phyloP scores from a whole-genome alignment of 23 tunicate genomes.

The Diplosoma virens region DNA sequence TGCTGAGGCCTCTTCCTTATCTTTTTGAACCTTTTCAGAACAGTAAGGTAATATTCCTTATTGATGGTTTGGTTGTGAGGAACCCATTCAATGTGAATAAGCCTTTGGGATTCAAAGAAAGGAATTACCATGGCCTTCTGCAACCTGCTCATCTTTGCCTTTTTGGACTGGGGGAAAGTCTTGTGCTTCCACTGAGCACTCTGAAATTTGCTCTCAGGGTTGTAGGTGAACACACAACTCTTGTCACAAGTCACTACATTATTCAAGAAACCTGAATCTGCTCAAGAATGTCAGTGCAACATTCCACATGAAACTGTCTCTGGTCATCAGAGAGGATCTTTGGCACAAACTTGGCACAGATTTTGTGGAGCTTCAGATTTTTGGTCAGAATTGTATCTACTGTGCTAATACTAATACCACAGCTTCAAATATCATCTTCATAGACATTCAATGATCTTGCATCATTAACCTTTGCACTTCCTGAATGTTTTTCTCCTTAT shows the following conservation, averaged over 20 bases:
- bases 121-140: conserved; percentile 27
- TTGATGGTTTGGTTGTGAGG: conserved; percentile 6
- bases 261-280: conserved; percentile 21
- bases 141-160: conserved; percentile 11
- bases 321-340: background rate
- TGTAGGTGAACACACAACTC: conserved; percentile 26
- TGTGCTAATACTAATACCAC: conserved; percentile 10
- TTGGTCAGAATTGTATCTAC: conserved; percentile 13
- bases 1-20: conserved; percentile 19
- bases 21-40: conserved; percentile 10
- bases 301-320: conserved; percentile 6
- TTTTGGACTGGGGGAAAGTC: conserved; percentile 7
- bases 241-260: conserved; percentile 12
- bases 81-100: conserved; percentile 20
- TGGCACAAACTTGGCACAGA: conserved; percentile 13
- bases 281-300: conserved; percentile 7
- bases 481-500: conserved; percentile 17
- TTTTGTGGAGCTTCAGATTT: conserved; percentile 2
- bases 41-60: conserved; percentile 16
- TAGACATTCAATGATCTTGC: conserved; percentile 9
- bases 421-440: conserved; percentile 8
- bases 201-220: conserved; percentile 17
- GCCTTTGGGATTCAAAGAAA: conserved; percentile 4
- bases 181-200: conserved; percentile 29
- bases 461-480: conserved; percentile 3